A percentile compares a stretch with the other conserved stretches of the same genome.
Evolutionary conservation across 2,113 vertebrate genomes (phyloP).

Genomic region (Dolichallabes microphthalmus): DNA sequence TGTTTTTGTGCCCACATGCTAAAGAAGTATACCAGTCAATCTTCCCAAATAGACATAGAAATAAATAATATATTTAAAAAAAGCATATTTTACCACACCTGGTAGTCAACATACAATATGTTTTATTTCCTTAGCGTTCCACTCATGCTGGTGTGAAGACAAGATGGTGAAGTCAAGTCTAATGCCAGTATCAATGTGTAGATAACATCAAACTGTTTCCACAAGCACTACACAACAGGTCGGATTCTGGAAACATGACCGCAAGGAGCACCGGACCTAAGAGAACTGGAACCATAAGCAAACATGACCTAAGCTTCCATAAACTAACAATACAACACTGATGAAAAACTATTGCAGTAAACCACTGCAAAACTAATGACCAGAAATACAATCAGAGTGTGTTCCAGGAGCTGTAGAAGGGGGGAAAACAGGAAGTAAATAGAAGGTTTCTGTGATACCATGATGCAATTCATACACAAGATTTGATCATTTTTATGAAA

Average conservation of each 20-base stretch:
- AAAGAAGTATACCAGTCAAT: background rate
- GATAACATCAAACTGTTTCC: background rate
- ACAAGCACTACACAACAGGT: background rate
- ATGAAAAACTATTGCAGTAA: background rate
- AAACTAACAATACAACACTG: background rate
- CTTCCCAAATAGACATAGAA: background rate
- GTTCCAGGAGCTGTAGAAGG: background rate
- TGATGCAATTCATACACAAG: conserved; percentile 39
- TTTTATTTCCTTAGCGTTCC: background rate
- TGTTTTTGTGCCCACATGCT: background rate
- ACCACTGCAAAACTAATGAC: background rate
- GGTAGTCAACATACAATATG: background rate
- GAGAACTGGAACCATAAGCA: background rate
- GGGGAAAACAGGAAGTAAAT: background rate
- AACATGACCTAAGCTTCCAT: background rate
- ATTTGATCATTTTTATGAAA: conserved; percentile 29
- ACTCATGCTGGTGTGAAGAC: background rate
- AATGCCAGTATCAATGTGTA: background rate
- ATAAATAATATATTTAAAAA: background rate
- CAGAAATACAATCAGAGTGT: conserved; percentile 4
- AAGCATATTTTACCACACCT: background rate
- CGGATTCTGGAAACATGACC: background rate
- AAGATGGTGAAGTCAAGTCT: background rate
- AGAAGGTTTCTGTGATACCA: background rate
- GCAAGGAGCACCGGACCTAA: background rate